These are phyloP conservation scores for Serripes groenlandicus DNA, from an alignment of 2,888 invertebrate species.

Conservation along the genomic window DNA sequence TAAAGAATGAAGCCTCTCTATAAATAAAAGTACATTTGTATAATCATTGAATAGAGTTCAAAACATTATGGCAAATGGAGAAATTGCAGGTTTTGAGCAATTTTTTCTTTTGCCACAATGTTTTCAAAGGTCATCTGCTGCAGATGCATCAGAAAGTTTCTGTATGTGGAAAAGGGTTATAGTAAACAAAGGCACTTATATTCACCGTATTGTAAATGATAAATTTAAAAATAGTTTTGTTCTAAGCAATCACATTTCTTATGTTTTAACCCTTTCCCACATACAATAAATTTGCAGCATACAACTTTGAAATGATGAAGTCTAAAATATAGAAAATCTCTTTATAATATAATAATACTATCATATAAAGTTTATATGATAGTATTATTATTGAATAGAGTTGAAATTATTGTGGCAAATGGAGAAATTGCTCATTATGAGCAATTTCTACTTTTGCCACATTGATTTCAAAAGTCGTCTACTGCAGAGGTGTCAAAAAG, in stretches of 20 bases:
- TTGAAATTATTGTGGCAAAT: not conserved
- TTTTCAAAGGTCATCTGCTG: not conserved
- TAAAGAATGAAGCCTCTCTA: no score
- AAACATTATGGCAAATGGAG: not conserved
- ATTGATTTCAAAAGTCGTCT: not conserved
- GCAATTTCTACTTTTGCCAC: not conserved
- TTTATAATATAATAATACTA: no score
- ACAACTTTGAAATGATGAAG: no score
- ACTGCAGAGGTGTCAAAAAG: not conserved
- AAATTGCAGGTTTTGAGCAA: not conserved
- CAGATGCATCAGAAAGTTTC: not conserved
- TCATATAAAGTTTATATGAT: no score
- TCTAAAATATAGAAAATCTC: no score
- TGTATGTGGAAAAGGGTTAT: not conserved
- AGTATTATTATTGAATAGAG: no score
- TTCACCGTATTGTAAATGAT: no score
- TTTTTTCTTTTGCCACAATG: slow-evolving; percentile 5
- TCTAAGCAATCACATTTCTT: no score
- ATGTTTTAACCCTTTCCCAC: not conserved
- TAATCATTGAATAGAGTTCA: no score
- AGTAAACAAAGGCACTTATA: no score
- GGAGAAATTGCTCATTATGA: not conserved
- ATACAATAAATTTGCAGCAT: not conserved
- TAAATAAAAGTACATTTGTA: no score
- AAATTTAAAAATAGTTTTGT: no score